Evolutionary conservation across 1,140 invertebrate genomes (phyloP).

Genomic region (Goniozus legneri): DNA sequence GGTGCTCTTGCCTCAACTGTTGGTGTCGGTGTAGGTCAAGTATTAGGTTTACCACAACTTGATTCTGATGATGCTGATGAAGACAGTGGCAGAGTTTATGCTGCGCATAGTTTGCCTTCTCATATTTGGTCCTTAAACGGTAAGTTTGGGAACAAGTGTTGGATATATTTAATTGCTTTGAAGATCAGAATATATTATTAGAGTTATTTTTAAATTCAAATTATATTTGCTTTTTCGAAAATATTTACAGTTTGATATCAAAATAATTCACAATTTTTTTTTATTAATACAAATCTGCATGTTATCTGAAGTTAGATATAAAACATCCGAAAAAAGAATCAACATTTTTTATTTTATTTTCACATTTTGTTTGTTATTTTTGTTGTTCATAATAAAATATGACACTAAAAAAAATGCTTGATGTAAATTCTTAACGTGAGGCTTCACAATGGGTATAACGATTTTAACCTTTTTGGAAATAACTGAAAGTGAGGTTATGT

Average conservation of each 20-base stretch:
- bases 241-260: no score
- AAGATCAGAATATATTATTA: no score
- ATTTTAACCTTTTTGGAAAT: constrained; percentile 19
- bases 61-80: constrained; percentile 50
- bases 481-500: constrained; percentile 30
- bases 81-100: constrained; percentile 70
- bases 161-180: background rate
- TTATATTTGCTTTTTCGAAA: no score
- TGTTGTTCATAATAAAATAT: no score
- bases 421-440: background rate
- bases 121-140: constrained; percentile 89
- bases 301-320: no score
- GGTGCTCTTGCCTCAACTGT: constrained; percentile 39
- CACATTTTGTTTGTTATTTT: no score
- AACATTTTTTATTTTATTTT: no score
- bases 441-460: no score
- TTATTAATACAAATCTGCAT: no score
- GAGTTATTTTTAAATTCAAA: no score
- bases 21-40: constrained; percentile 47
- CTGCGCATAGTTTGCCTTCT: constrained; percentile 82
- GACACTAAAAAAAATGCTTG: background rate
- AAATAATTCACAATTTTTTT: no score
- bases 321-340: no score
- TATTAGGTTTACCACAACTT: constrained; percentile 45
- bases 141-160: constrained; percentile 52